Evolutionary conservation across 1,140 invertebrate species (phyloP).

Genomic region (Platorchestia sp.): DNA sequence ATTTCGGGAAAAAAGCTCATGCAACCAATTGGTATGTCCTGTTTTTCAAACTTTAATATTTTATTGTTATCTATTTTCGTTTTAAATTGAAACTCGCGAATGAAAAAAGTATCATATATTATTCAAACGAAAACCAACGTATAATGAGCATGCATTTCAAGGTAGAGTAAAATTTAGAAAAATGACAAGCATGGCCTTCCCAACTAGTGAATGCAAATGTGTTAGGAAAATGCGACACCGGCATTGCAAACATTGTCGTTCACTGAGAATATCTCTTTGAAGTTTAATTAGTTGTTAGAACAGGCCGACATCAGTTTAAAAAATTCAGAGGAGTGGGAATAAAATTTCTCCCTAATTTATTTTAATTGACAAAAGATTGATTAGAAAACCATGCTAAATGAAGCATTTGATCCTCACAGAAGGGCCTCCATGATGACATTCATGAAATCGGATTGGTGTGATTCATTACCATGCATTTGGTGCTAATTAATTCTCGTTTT

Average conservation of each 20-base stretch:
- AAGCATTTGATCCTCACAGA: slow-evolving; percentile 24
- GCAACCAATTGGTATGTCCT: neutral
- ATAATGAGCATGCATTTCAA: neutral
- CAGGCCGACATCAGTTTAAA: neutral
- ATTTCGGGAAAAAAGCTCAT: neutral
- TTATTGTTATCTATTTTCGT: neutral
- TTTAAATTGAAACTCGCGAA: neutral
- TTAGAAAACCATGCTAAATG: neutral
- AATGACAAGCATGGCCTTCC: neutral
- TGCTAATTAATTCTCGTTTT: slow-evolving; percentile 46
- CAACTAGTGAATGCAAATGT: neutral
- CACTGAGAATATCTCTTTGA: neutral
- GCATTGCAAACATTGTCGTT: neutral
- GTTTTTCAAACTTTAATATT: neutral
- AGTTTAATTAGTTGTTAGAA: slow-evolving; percentile 38
- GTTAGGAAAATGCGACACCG: neutral
- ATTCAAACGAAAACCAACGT: neutral
- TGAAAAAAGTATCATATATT: neutral
- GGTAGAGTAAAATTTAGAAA: neutral
- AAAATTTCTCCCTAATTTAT: neutral
- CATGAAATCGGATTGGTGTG: slow-evolving; percentile 38
- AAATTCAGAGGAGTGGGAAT: slow-evolving; percentile 1
- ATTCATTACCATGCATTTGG: slow-evolving; percentile 39
- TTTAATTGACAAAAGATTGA: slow-evolving; percentile 19
- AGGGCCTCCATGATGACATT: slow-evolving; percentile 24